Conservation (phyloP, 2,888 invertebrate genomes). For the Meliscaeva auricollis region DNA sequence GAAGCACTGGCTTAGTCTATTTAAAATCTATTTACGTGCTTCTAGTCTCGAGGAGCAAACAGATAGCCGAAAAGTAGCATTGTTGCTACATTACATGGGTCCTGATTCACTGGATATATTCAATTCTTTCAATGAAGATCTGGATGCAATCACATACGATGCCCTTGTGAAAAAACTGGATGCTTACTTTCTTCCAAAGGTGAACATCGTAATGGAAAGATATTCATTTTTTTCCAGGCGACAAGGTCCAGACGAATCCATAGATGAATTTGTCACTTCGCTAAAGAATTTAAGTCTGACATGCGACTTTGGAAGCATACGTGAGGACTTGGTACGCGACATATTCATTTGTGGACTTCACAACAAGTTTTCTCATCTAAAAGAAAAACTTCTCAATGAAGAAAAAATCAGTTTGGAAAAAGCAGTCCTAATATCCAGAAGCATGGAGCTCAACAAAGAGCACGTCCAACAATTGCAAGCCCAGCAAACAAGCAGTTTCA, state of each 20-base stretch:
- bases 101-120: slow-evolving; percentile 49
- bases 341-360: slow-evolving; percentile 72
- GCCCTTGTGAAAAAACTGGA: slow-evolving; percentile 41
- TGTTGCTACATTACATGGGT: slow-evolving; percentile 32
- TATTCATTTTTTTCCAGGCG: slow-evolving; percentile 56
- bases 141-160: slow-evolving; percentile 38
- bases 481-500: slow-evolving; percentile 27
- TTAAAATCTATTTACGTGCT: slow-evolving; percentile 26
- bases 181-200: slow-evolving; percentile 57
- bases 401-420: slow-evolving; percentile 57
- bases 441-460: slow-evolving; percentile 54
- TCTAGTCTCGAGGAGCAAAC: slow-evolving; percentile 4
- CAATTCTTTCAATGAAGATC: slow-evolving; percentile 48
- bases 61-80: slow-evolving; percentile 19
- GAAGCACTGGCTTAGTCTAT: neutral
- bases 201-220: slow-evolving; percentile 53
- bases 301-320: slow-evolving; percentile 66
- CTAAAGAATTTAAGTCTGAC: slow-evolving; percentile 14
- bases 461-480: slow-evolving; percentile 59
- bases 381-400: slow-evolving; percentile 71
- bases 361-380: slow-evolving; percentile 43
- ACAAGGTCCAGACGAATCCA: slow-evolving; percentile 40
- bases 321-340: slow-evolving; percentile 65
- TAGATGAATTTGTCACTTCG: slow-evolving; percentile 40
- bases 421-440: slow-evolving; percentile 60